phyloP scores from a whole-genome alignment of 2,888 invertebrate species.

The Rambutsinella grinnellia region DNA sequence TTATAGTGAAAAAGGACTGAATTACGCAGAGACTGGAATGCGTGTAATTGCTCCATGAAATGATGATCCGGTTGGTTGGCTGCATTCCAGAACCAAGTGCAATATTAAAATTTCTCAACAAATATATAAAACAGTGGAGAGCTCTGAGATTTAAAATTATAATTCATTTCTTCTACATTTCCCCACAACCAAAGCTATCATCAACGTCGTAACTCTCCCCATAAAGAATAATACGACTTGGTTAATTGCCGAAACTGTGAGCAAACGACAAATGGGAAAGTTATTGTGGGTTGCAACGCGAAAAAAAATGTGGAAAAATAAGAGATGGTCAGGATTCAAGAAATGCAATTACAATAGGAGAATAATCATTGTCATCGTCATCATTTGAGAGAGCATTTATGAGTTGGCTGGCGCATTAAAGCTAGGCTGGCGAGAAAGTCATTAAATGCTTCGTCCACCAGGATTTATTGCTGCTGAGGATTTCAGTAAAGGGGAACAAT shows the following conservation, averaged over 20 bases:
- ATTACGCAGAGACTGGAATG: too few relatives aligned
- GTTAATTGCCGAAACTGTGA: neutral
- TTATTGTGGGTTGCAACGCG: neutral
- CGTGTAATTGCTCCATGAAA: too few relatives aligned
- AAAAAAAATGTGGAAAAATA: neutral
- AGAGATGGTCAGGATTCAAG: neutral
- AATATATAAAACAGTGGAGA: too few relatives aligned
- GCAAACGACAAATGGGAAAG: neutral
- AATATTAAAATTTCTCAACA: too few relatives aligned
- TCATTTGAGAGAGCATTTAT: slow-evolving; percentile 29
- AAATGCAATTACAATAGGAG: neutral
- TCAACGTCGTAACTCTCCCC: neutral
- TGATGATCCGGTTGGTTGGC: too few relatives aligned
- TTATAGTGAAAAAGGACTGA: too few relatives aligned
- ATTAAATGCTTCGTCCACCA: slow-evolving; percentile 45
- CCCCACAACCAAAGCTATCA: too few relatives aligned
- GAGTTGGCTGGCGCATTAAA: slow-evolving; percentile 53
- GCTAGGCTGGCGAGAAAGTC: slow-evolving; percentile 45
- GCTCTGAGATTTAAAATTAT: too few relatives aligned
- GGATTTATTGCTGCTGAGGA: slow-evolving; percentile 50
- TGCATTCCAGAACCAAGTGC: too few relatives aligned
- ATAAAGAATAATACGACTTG: neutral
- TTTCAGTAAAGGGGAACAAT: slow-evolving; percentile 26
- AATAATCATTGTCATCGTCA: neutral
- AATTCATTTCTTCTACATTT: too few relatives aligned